Conservation (phyloP, 2,888 invertebrate genomes). For the Chironomus riparius region DNA sequence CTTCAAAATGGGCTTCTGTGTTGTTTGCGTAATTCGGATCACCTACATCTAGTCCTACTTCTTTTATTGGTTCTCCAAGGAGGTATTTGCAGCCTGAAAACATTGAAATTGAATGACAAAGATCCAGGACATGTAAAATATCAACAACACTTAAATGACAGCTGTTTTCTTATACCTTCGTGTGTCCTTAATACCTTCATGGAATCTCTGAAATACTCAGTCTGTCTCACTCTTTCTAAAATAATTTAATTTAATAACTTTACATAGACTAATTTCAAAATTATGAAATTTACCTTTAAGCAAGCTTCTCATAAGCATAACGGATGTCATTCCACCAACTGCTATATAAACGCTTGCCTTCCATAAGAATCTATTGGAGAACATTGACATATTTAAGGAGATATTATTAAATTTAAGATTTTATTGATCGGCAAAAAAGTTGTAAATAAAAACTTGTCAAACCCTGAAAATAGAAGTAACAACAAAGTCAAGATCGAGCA, state of each 20-base stretch:
- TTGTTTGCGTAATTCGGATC: neutral
- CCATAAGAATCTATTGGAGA: neutral
- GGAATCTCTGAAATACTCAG: neutral
- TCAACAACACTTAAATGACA: neutral
- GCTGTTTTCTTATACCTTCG: neutral
- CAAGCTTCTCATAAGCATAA: neutral
- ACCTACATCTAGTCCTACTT: neutral
- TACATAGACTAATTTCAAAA: neutral
- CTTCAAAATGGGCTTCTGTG: neutral
- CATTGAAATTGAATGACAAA: neutral
- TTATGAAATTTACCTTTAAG: neutral
- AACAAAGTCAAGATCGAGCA: too few species aligned
- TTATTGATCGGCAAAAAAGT: neutral
- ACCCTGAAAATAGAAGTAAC: too few species aligned
- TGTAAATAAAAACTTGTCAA: neutral
- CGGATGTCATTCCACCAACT: constrained; percentile 1
- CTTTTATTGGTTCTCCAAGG: neutral
- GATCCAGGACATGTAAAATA: neutral
- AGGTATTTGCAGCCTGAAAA: constrained; percentile 1
- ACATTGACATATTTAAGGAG: neutral
- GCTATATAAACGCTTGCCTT: neutral
- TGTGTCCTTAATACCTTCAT: neutral
- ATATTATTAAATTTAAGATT: neutral
- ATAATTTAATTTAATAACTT: neutral
- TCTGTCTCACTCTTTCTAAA: neutral